Evolutionary conservation across 2,113 vertebrate genomes (phyloP), one percentile per base, ranked within the genome.

Genomic region (Verasper variegatus): DNA sequence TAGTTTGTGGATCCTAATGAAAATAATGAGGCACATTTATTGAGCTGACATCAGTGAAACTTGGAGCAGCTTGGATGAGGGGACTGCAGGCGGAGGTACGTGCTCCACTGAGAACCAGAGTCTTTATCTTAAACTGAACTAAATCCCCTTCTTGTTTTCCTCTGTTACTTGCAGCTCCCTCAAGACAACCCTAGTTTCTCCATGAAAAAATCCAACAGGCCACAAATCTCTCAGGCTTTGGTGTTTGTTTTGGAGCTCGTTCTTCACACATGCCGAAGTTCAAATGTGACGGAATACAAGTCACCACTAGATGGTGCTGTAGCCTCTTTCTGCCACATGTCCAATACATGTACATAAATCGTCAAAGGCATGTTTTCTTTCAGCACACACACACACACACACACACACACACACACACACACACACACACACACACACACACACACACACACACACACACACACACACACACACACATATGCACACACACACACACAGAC

Each of bases 221-320:
- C 40, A 3, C 10, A 11, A 3, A 42, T 42, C 40, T 51, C 18
- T 51, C 15, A 51, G 4, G n/a, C 18, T 21, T 54, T 21, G 11
- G 2, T 54, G 3, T 54, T n/a, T 54, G 52, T 45, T 21, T 37
- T 26, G 10, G 26, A 65, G 37, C n/a, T 72, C 18, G 63, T 68
- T 27, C 55, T 31, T 14, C 13, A 37, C 55, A 64, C 18, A 3
- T n/a, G 15, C 5, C 17, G 0, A 18, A 26, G 26, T 68, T 56
- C 5, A 35, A 52, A 35, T 1, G 12, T 65, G 62, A 49, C 47
- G 1, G 11, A 57, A 15, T 1, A 2, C 31, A n/a, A 63, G 11
- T 55, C 11, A 1, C 75, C 90, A 83, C 82, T 72, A 86, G 90
- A 85, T 88, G 90, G 69, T 5, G 78, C 26, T 86, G 77, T 17